Conservation (phyloP, 2,113 vertebrate genomes). For the Castor canadensis region DNA sequence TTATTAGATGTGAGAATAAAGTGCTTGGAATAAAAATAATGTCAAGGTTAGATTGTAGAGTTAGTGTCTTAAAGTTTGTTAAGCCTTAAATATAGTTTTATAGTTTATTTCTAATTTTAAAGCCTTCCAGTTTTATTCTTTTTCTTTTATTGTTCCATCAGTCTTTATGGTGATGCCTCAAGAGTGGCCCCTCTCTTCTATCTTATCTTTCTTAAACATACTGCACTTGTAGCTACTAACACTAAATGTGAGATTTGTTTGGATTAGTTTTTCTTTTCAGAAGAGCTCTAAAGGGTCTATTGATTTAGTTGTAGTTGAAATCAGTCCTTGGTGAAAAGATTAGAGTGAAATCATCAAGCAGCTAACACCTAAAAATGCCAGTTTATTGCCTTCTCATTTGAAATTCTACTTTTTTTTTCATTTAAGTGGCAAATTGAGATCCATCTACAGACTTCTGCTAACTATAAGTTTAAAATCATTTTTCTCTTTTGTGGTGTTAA, state of each 20-base stretch:
- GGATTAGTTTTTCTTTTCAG: constrained; percentile 60
- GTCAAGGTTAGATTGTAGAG: background rate
- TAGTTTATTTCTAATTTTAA: constrained; percentile 31
- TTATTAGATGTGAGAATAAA: background rate
- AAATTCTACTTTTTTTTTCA: background rate
- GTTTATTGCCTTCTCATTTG: constrained; percentile 16
- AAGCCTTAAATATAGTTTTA: constrained; percentile 10
- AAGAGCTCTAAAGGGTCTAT: constrained; percentile 42
- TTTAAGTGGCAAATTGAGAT: background rate
- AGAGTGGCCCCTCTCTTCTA: background rate
- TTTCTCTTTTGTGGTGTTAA: background rate
- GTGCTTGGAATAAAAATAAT: background rate
- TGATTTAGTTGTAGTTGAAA: constrained; percentile 60
- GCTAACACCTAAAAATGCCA: background rate
- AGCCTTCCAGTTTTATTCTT: background rate
- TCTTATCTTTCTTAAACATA: constrained; percentile 44
- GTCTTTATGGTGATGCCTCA: constrained; percentile 2
- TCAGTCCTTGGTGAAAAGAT: constrained; percentile 44
- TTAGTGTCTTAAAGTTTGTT: background rate
- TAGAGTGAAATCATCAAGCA: background rate
- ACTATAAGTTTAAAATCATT: constrained; percentile 20
- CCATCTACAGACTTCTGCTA: background rate
- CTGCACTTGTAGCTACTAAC: background rate
- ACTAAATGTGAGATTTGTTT: constrained; percentile 49
- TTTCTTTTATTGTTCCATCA: background rate